A percentile compares a stretch with the other conserved stretches of the same genome.
Conservation (phyloP, 92 coral and sea anemone species). For the Micromussa lordhowensis region DNA sequence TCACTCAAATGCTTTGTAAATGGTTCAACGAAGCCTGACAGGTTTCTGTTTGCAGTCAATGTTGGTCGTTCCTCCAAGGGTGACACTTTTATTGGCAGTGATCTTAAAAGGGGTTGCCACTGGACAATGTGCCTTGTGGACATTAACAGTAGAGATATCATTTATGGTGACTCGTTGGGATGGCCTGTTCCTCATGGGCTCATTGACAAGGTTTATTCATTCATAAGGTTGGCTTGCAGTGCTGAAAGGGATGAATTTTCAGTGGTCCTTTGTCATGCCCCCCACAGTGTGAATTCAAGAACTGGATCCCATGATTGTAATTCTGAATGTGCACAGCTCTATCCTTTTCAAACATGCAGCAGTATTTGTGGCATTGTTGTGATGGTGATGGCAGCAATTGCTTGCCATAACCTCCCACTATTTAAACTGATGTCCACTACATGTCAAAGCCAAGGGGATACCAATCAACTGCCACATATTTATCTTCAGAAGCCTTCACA, state of each 20-base stretch:
- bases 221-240: constrained; percentile 14
- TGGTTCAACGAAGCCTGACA: too few species aligned
- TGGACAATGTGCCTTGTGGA: constrained; percentile 57
- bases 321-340: constrained; percentile 27
- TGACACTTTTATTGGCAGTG: constrained; percentile 40
- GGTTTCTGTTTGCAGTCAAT: too few species aligned
- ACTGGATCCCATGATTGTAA: constrained; percentile 18
- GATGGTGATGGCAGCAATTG: constrained; percentile 49
- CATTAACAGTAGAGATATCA: constrained; percentile 12
- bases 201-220: constrained; percentile 24
- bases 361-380: constrained; percentile 50
- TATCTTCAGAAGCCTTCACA: constrained; percentile 49
- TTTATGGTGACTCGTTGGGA: constrained; percentile 55
- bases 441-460: constrained; percentile 22
- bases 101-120: constrained; percentile 35
- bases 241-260: constrained; percentile 3
- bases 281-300: constrained; percentile 8
- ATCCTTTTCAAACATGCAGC: constrained; percentile 47
- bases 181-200: constrained; percentile 49
- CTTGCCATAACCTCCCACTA: constrained; percentile 35
- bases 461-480: constrained; percentile 14
- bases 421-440: constrained; percentile 34
- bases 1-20: too few species aligned
- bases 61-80: constrained; percentile 7
- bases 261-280: constrained; percentile 13